Base-by-base conservation (phyloP, 53 echinoderm and acorn worm species). In the Luidia sarsii region DNA sequence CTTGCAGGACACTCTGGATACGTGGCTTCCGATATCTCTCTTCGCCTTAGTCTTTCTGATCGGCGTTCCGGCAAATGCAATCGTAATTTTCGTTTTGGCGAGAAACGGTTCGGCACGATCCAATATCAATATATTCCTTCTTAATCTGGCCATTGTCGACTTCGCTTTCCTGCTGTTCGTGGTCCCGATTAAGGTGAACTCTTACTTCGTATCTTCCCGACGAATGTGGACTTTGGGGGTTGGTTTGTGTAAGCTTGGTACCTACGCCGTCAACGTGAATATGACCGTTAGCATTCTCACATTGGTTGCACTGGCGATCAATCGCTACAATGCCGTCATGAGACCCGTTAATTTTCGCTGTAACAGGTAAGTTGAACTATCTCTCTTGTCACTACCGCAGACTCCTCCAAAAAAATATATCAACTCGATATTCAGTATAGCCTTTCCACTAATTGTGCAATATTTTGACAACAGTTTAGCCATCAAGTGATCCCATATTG, bases 321-420 rank as follows among this genome's bases (percentile, higher is more conserved):
- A 89, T 57, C 75, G 95, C 10, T 95, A 89, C 83, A 92, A 92
- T 37, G 91, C 91, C 50, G 95, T 95, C 45, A 89, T 95, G 88
- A 86, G 90, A 23, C 95, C 95, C 22, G 86, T 95, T 35, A 89
- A 86, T 49, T 84, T 83, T 11, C 64, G 87, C 9, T 79, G 81
- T 53, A 87, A 93, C 19, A 80, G 87, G 94, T 93, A 64, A 70
- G 93, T 7, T 41, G 41, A 7, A 41, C n/a, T n/a, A n/a, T n/a
- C n/a, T n/a, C n/a, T n/a, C n/a, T n/a, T n/a, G n/a, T n/a, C n/a
- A n/a, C n/a, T n/a, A n/a, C n/a, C n/a, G n/a, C n/a, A n/a, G n/a
- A n/a, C n/a, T n/a, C n/a, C n/a, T n/a, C n/a, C n/a, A n/a, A n/a
- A n/a, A n/a, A n/a, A n/a, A n/a, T n/a, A n/a, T n/a, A n/a, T n/a